Base-by-base conservation (phyloP, 2,797 vertebrate genomes). In the Momotus momota region DNA sequence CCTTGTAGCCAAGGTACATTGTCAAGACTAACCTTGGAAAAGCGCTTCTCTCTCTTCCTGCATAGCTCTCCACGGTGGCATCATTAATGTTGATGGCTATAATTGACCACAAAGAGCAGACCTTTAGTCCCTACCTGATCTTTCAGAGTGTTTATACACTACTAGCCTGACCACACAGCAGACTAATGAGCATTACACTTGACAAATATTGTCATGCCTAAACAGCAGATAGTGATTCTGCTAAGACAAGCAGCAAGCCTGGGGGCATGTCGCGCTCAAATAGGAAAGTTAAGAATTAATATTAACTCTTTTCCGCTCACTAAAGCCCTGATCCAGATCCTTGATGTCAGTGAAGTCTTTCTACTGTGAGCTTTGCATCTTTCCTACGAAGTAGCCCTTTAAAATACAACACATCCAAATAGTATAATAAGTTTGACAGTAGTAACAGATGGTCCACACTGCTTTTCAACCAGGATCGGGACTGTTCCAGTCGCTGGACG, bases 181-280 rank as follows among this genome's bases (percentile, higher is more conserved):
- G 26, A 71, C 93, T 94, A 95, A 96, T 83, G 93, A 96, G 93
- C 93, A 31, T 83, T 94, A 5, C 70, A 82, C 81, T 90, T 96
- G 95, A 95, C 96, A 96, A 96, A 96, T 95, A 95, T 70, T 94
- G 95, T 94, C 84, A n/a, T 86, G 93, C 91, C 94, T 94, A 85
- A 97, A 77, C 64, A 69, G 87, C 61, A 96, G 82, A 52, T 22
- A 6, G 93, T 6, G 82, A 74, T 93, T 92, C 86, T 93, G 94
- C 75, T 21, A 92, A 77, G 94, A 81, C 78, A 82, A 93, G 90
- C 90, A 64, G 78, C 66, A 2, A 88, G 90, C 94, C 95, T 17
- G 55, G 69, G 86, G 91, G 86, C 73, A 93, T 0, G 2, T 90
- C 84, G 72, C 4, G 43, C 88, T 90, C 86, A 72, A 41, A 92